Conservation (phyloP, 2,113 vertebrate genomes). For the Hepsetus odoe region DNA sequence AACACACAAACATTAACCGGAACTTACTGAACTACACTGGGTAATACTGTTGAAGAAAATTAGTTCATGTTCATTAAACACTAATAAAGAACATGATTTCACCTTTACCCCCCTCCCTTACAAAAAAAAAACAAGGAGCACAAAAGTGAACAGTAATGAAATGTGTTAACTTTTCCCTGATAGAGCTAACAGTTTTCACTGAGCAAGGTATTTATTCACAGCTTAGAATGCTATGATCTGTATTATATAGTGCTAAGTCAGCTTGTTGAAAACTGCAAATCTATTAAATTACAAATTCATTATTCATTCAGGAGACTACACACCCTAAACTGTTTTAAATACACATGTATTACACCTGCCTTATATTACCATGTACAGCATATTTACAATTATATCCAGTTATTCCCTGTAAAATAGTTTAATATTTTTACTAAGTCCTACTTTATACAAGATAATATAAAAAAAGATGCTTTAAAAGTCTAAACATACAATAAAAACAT, state of each 20-base stretch:
- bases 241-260: conserved; percentile 30
- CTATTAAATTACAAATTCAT: conserved; percentile 39
- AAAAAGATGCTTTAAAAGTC: conserved; percentile 26
- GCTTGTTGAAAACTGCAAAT: conserved; percentile 26
- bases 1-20: neutral
- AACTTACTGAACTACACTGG: neutral
- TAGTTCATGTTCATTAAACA: neutral
- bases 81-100: neutral
- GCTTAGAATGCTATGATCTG: conserved; percentile 28
- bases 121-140: conserved; percentile 32
- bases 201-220: conserved; percentile 32
- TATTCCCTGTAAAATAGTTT: conserved; percentile 44
- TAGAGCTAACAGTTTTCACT: conserved; percentile 22
- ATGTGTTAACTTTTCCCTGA: conserved; percentile 38
- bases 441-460: conserved; percentile 41
- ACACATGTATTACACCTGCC: conserved; percentile 48
- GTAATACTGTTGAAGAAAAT: neutral
- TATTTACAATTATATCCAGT: conserved; percentile 54
- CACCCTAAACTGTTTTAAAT: conserved; percentile 48
- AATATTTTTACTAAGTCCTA: conserved; percentile 19
- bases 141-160: neutral
- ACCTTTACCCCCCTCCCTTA: neutral
- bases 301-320: conserved; percentile 20
- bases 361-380: conserved; percentile 56
- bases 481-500: conserved; percentile 6